Conservation (phyloP, 2,888 invertebrate genomes). For the Anarsia innoxiella region DNA sequence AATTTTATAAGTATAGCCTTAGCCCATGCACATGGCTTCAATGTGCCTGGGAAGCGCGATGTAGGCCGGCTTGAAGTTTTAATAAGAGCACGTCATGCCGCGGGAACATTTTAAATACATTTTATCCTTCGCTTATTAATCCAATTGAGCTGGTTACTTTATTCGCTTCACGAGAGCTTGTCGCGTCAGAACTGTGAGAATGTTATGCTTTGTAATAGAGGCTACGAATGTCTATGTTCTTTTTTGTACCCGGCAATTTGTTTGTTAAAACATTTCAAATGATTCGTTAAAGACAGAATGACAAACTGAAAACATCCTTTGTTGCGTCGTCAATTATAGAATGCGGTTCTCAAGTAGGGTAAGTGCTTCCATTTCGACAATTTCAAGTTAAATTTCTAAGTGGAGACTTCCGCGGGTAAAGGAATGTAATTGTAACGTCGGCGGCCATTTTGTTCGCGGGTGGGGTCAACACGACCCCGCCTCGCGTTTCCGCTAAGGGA, state of each 20-base stretch:
- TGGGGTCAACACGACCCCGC: slow-evolving; percentile 71
- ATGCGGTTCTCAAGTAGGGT: slow-evolving; percentile 16
- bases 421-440: slow-evolving; percentile 59
- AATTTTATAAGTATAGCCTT: not conserved
- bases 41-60: slow-evolving; percentile 1
- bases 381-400: slow-evolving; percentile 35
- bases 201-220: too few relatives aligned
- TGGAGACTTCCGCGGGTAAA: slow-evolving; percentile 46
- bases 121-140: slow-evolving; percentile 36
- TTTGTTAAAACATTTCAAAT: too few relatives aligned
- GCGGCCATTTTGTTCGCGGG: slow-evolving; percentile 71
- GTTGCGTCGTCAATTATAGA: not conserved
- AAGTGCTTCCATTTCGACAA: slow-evolving; percentile 25
- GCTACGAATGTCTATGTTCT: too few relatives aligned
- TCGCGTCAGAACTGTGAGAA: too few relatives aligned
- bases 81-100: slow-evolving; percentile 41
- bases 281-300: too few relatives aligned
- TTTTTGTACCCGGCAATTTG: too few relatives aligned
- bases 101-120: slow-evolving; percentile 31
- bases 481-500: slow-evolving; percentile 64
- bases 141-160: slow-evolving; percentile 32
- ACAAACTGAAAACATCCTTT: not conserved
- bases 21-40: not conserved
- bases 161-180: slow-evolving; percentile 21
- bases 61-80: slow-evolving; percentile 32